A percentile compares a stretch with the other conserved stretches of the same genome.
phyloP scores from a whole-genome alignment of 2,113 vertebrate species.

The Chiloscyllium plagiosum region DNA sequence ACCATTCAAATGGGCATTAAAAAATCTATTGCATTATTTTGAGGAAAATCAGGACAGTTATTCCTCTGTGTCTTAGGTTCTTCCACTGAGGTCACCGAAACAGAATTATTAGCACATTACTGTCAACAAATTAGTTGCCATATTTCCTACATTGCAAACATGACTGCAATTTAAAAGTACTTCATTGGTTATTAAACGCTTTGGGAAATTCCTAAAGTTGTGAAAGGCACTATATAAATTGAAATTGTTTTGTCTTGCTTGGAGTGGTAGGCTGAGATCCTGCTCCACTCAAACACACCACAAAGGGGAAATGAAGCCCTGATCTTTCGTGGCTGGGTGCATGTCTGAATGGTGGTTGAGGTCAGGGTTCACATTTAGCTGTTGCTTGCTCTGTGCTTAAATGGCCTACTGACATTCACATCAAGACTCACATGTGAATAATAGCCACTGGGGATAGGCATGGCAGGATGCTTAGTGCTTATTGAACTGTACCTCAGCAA shows the following conservation, averaged over 20 bases:
- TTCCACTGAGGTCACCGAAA: not conserved
- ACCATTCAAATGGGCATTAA: not conserved
- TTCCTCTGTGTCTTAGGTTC: not conserved
- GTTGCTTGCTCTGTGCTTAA: not conserved
- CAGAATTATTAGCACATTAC: not conserved
- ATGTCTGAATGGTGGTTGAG: not conserved
- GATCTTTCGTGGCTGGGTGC: not conserved
- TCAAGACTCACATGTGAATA: conserved; percentile 18
- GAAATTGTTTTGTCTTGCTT: not conserved
- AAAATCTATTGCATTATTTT: not conserved
- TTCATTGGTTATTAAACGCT: not conserved
- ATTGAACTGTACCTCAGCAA: conserved; percentile 27
- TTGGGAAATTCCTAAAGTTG: not conserved
- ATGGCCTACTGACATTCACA: conserved; percentile 29
- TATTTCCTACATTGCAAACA: not conserved
- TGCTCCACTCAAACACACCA: not conserved
- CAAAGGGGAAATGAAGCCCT: not conserved
- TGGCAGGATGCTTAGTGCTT: conserved; percentile 25
- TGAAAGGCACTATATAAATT: not conserved
- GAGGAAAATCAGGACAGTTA: not conserved
- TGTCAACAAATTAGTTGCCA: not conserved
- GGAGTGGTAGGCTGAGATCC: not conserved
- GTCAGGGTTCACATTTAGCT: conserved; percentile 11
- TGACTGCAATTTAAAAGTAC: not conserved
- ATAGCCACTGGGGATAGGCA: not conserved